Conservation (phyloP, 2,888 invertebrate species). For the Pasiphila rectangulata region DNA sequence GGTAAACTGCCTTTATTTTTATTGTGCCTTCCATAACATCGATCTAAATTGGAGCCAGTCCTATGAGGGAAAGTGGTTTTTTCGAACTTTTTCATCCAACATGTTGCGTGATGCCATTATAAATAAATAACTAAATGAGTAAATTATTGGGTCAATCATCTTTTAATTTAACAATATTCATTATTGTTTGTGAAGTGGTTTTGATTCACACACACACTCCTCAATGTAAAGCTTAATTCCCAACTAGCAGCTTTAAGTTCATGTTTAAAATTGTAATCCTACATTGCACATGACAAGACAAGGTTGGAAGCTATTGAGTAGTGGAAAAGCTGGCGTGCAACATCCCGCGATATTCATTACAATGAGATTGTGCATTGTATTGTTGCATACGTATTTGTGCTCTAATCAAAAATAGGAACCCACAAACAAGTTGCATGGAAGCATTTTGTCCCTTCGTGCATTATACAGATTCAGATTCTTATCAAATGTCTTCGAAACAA, state of each 20-base stretch:
- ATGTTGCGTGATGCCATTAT: constrained; percentile 49
- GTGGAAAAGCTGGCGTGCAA: constrained; percentile 39
- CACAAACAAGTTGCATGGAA: constrained; percentile 32
- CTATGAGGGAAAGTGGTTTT: constrained; percentile 41
- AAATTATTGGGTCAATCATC: constrained; percentile 43
- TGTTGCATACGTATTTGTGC: constrained; percentile 51
- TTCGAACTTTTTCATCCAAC: constrained; percentile 42
- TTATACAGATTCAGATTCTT: constrained; percentile 45
- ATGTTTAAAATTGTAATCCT: constrained; percentile 18
- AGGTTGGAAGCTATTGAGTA: constrained; percentile 15
- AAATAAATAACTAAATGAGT: constrained; percentile 42
- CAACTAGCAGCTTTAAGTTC: constrained; percentile 13
- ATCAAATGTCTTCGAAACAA: constrained; percentile 53
- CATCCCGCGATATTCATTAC: constrained; percentile 43
- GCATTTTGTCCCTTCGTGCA: constrained; percentile 38
- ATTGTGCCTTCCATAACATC: constrained; percentile 23
- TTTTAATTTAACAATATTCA: constrained; percentile 37
- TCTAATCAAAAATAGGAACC: constrained; percentile 46
- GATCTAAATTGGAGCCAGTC: constrained; percentile 26
- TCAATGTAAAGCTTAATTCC: constrained; percentile 27
- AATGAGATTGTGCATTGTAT: constrained; percentile 53
- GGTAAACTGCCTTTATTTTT: constrained; percentile 35
- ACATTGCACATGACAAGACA: constrained; percentile 27
- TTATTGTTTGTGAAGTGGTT: constrained; percentile 30
- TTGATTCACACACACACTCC: constrained; percentile 42